These are phyloP conservation scores for Drosophila colorata DNA, from an alignment of 2,888 invertebrate genomes.

Conservation along the genomic window DNA sequence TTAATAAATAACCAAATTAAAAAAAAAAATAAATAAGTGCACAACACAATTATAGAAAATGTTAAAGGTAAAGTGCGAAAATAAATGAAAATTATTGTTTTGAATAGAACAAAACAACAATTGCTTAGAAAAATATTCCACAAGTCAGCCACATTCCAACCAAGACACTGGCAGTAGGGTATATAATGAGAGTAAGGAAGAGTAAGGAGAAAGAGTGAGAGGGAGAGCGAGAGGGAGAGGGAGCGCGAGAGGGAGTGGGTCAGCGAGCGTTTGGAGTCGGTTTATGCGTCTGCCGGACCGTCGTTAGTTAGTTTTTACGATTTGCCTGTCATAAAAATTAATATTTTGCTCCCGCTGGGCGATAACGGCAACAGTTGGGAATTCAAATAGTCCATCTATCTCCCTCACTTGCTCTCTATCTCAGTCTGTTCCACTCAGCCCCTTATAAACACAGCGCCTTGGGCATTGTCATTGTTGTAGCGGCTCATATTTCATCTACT, in stretches of 20 bases:
- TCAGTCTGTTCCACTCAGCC: neutral
- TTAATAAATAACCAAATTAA: too few relatives aligned
- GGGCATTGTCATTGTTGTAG: neutral
- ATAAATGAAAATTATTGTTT: too few relatives aligned
- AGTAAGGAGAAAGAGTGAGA: too few relatives aligned
- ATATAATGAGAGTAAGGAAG: neutral
- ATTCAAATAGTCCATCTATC: conserved; percentile 11
- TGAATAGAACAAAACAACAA: too few relatives aligned
- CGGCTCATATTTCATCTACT: neutral
- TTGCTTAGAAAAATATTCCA: neutral
- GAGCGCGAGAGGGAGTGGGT: neutral
- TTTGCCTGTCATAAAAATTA: conserved; percentile 66
- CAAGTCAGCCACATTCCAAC: neutral
- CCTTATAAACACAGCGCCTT: neutral
- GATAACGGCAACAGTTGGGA: conserved; percentile 57
- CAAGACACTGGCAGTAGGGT: neutral
- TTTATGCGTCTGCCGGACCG: conserved; percentile 52
- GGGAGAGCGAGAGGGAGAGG: neutral
- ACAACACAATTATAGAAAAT: too few relatives aligned
- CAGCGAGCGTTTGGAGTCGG: conserved; percentile 6
- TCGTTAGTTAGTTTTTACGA: conserved; percentile 71
- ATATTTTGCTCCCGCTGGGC: conserved; percentile 49
- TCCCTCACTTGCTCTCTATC: neutral
- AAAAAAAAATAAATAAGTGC: too few relatives aligned
- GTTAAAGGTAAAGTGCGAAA: too few relatives aligned